phyloP scores from a whole-genome alignment of 1,140 invertebrate species.

The Dendrolimus punctatus region DNA sequence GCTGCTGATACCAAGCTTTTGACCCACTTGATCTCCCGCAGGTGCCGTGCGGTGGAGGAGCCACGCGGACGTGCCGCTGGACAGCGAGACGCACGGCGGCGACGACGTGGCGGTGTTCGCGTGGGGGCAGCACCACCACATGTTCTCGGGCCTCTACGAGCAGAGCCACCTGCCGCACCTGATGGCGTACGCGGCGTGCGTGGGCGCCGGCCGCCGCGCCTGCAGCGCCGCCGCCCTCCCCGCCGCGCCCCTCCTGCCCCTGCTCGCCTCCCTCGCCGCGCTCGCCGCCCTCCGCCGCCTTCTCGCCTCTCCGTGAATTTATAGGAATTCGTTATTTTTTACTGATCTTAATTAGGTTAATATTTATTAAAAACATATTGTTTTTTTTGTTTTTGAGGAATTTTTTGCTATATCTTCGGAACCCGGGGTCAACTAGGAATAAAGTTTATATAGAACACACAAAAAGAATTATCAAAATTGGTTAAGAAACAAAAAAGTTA shows the following conservation, averaged over 20 bases:
- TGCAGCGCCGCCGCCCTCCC: slow-evolving; percentile 14
- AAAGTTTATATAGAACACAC: no score
- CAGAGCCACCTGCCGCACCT: slow-evolving; percentile 75
- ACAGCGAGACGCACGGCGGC: slow-evolving; percentile 73
- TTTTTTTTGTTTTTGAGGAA: no score
- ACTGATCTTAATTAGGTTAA: no score
- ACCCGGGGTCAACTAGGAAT: no score
- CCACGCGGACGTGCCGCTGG: slow-evolving; percentile 46
- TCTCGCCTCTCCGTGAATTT: no score
- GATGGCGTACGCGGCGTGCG: slow-evolving; percentile 71
- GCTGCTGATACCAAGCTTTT: neutral
- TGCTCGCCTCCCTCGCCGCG: slow-evolving; percentile 12
- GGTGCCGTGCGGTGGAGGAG: slow-evolving; percentile 41
- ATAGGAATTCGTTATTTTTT: no score
- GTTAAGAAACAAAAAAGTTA: no score
- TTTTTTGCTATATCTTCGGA: no score
- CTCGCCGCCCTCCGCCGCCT: neutral
- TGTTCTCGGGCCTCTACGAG: slow-evolving; percentile 75
- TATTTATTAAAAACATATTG: no score
- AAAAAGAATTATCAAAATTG: no score
- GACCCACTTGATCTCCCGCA: slow-evolving; percentile 1
- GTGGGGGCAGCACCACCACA: slow-evolving; percentile 73
- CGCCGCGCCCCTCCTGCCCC: slow-evolving; percentile 47
- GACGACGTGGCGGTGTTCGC: slow-evolving; percentile 79
- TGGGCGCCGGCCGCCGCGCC: slow-evolving; percentile 31